Evolutionary conservation across 2,888 invertebrate genomes (phyloP), one percentile per base, ranked within the genome.

Genomic region (Ormyrus rosae): DNA sequence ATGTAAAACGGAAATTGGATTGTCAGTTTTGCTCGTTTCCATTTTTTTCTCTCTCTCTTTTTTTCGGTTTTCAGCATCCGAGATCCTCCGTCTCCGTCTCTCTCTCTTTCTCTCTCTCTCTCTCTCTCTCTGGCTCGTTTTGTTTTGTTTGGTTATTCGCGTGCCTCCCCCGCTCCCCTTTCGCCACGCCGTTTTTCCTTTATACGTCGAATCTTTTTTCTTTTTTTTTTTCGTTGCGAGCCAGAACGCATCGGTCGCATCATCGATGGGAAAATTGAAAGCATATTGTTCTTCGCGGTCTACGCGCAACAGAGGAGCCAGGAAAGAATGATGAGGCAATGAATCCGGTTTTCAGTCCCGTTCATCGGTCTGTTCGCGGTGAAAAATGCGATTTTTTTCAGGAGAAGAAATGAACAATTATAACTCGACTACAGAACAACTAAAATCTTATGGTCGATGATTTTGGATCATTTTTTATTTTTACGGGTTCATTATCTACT

Each of bases 1-100:
- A 70, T 69, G 74, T 69, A 74, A 74, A 79, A 46, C 56, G 79
- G 64, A 79, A 79, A 79, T 79, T 73, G 69, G 64, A 73, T 79
- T 61, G 69, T 63, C 74, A 73, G 64, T 69, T 74, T 64, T 64
- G 50, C 13, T 64, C 48, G 63, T 48, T 63, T 55, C 45, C 71
- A 51, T 56, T 51, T 71, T 65, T 70, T 67, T 50, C 46, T n/a
- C 2, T 60, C 9, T 19, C 7, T 61, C 46, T 69, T 56, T 67
- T 69, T 69, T 56, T 46, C 19, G 5, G 10, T 61, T 51, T 11
- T n/a, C 51, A 19, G 19, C 19, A 19, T 8, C n/a, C 50, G 61
- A n/a, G 11, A 13, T 19, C 19, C 19, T 55, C 0, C n/a, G 13
- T 45, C 7, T 53, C 6, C 13, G 46, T 64, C n/a, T 53, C 4